Conservation (phyloP, 2,797 vertebrate species). For the Mus caroli region DNA sequence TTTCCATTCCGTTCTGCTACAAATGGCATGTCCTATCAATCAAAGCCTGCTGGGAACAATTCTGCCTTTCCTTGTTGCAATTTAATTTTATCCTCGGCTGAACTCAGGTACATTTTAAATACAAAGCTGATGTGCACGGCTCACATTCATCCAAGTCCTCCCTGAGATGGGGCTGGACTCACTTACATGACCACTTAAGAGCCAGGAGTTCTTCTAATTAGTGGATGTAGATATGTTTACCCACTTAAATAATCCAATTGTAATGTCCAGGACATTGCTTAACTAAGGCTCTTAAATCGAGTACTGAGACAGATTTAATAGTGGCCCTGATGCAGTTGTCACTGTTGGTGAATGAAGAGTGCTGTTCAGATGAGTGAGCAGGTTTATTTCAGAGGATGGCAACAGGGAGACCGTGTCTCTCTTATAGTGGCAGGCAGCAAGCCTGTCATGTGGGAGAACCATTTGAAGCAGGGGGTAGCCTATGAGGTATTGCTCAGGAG, state of each 20-base stretch:
- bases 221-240: slow-evolving; percentile 68
- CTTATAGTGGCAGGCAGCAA: background rate
- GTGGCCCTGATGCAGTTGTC: slow-evolving; percentile 52
- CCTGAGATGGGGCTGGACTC: slow-evolving; percentile 44
- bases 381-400: slow-evolving; percentile 46
- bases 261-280: background rate
- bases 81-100: slow-evolving; percentile 85
- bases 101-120: slow-evolving; percentile 82
- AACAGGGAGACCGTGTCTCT: background rate
- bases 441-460: background rate
- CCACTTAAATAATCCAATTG: slow-evolving; percentile 69
- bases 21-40: slow-evolving; percentile 88
- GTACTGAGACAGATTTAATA: background rate
- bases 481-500: slow-evolving; percentile 48
- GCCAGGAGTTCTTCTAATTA: slow-evolving; percentile 65
- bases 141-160: slow-evolving; percentile 79
- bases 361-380: slow-evolving; percentile 30
- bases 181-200: slow-evolving; percentile 52
- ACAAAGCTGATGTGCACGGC: slow-evolving; percentile 59
- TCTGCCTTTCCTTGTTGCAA: slow-evolving; percentile 82
- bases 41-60: slow-evolving; percentile 84
- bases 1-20: slow-evolving; percentile 85
- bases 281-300: slow-evolving; percentile 25
- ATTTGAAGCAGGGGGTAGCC: slow-evolving; percentile 16
- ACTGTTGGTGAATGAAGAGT: slow-evolving; percentile 39